These are phyloP conservation scores for Dendrolimus pini DNA, from an alignment of 2,888 invertebrate species.

Conservation along the genomic window DNA sequence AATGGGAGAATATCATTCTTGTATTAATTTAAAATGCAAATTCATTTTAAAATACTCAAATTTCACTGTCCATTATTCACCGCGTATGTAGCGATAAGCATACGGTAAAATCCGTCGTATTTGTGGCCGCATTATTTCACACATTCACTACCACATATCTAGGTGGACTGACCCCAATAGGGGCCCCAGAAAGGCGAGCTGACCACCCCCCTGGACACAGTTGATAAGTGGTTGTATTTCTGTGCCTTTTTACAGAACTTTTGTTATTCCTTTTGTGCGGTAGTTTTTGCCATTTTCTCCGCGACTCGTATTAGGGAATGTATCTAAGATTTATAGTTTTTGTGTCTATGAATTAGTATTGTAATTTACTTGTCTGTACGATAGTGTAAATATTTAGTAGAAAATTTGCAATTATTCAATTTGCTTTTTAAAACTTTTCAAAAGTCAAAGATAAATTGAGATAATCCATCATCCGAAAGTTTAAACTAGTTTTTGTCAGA, in stretches of 20 bases:
- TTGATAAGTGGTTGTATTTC: slow-evolving; percentile 33
- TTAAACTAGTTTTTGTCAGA: too few relatives aligned
- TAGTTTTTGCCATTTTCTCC: not conserved
- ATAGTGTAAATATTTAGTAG: too few relatives aligned
- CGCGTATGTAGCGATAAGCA: too few relatives aligned
- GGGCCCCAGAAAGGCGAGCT: not conserved
- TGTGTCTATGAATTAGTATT: not conserved
- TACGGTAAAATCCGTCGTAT: not conserved
- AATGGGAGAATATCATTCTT: too few relatives aligned
- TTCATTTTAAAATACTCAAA: too few relatives aligned
- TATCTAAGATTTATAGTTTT: not conserved
- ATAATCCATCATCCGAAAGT: too few relatives aligned
- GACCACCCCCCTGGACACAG: slow-evolving; percentile 23
- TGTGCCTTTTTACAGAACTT: slow-evolving; percentile 6
- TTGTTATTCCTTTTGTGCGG: not conserved
- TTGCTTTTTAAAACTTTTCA: too few relatives aligned
- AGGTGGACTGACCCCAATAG: not conserved
- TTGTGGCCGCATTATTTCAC: slow-evolving; percentile 4
- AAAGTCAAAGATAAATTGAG: too few relatives aligned
- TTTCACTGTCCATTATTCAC: too few relatives aligned
- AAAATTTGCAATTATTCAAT: too few relatives aligned
- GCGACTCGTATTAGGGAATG: not conserved
- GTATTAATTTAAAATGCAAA: too few relatives aligned
- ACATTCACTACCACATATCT: slow-evolving; percentile 1
- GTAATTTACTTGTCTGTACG: not conserved